Conservation (phyloP, 2,888 invertebrate species). For the Leptopilina syphax region DNA sequence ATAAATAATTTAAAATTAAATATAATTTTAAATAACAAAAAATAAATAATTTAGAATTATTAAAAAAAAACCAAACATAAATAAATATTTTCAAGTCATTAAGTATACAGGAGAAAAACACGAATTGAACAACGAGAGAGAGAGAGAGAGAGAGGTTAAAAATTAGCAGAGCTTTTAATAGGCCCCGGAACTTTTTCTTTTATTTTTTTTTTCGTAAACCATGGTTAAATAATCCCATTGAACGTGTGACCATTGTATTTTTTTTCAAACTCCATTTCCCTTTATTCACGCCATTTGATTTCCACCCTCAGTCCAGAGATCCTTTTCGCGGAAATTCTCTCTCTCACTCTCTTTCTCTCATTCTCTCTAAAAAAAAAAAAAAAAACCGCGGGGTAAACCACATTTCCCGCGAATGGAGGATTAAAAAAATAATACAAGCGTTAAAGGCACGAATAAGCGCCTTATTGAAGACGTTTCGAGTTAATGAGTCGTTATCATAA, state of each 20-base stretch:
- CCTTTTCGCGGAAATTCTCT: background rate
- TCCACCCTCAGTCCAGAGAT: background rate
- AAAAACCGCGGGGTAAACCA: background rate
- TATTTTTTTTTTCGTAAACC: background rate
- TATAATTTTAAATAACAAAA: background rate
- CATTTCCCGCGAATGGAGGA: constrained; percentile 10
- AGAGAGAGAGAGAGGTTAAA: background rate
- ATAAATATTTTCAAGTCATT: background rate
- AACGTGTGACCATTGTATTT: constrained; percentile 5
- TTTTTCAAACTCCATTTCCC: constrained; percentile 6
- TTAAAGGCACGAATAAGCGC: constrained; percentile 6
- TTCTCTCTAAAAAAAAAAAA: background rate
- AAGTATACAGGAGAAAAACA: background rate
- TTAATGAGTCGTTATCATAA: constrained; percentile 17
- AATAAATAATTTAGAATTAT: background rate
- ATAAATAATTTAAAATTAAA: background rate
- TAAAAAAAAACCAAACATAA: too few relatives aligned
- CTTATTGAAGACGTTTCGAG: constrained; percentile 3
- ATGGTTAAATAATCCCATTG: constrained; percentile 16
- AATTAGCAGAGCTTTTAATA: constrained; percentile 20
- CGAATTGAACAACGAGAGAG: background rate
- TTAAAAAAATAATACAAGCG: constrained; percentile 8
- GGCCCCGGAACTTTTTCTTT: background rate
- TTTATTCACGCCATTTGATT: background rate
- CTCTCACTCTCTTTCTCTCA: background rate